A percentile compares a stretch with the other conserved stretches of the same genome.
Evolutionary conservation across 2,797 vertebrate genomes (phyloP).

Genomic region (Micrastur ruficollis): DNA sequence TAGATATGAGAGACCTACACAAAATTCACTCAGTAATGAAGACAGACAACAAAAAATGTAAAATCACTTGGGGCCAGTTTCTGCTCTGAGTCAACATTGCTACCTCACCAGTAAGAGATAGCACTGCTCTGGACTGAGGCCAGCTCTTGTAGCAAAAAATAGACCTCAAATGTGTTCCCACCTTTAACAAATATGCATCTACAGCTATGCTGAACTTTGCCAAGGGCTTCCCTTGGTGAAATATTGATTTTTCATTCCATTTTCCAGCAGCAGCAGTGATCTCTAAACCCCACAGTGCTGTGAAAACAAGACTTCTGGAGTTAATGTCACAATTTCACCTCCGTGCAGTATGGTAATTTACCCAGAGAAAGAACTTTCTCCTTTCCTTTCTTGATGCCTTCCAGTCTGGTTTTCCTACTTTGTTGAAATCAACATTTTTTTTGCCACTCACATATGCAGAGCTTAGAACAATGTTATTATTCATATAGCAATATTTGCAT

Average conservation of each 20-base stretch:
- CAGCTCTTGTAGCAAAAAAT: neutral
- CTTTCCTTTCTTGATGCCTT: neutral
- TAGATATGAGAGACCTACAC: neutral
- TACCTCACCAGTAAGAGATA: neutral
- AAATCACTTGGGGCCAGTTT: neutral
- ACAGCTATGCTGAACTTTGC: constrained; percentile 7
- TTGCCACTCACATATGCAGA: neutral
- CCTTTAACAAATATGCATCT: neutral
- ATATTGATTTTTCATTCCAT: neutral
- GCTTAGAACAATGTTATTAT: neutral
- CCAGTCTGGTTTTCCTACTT: neutral
- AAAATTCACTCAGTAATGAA: neutral
- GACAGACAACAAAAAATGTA: neutral
- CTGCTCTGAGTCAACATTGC: neutral
- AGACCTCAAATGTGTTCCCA: neutral
- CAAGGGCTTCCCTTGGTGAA: neutral
- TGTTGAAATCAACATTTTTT: neutral
- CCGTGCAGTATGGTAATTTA: neutral
- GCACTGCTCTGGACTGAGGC: neutral
- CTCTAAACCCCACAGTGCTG: neutral
- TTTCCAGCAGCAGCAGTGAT: neutral
- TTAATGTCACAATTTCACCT: neutral
- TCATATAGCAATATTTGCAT: neutral
- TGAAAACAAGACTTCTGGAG: neutral
- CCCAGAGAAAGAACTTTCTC: neutral